A percentile compares a stretch with the other conserved stretches of the same genome.
phyloP scores from a whole-genome alignment of 2,888 invertebrate genomes.

The Cheilosia vulpina region DNA sequence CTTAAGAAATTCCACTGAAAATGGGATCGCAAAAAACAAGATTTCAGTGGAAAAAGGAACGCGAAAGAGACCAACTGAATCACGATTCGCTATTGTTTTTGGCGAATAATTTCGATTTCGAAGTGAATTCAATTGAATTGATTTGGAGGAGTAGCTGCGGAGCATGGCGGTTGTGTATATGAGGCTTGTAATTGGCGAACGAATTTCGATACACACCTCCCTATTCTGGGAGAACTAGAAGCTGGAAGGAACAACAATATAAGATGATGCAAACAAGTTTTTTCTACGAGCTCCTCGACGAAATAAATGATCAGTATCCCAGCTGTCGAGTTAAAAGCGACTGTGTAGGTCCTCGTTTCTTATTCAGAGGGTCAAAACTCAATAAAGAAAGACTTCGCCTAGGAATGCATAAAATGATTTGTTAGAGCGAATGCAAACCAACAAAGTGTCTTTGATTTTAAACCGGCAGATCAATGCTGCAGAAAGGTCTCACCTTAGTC shows the following conservation, averaged over 20 bases:
- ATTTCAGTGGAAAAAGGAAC: conserved; percentile 65
- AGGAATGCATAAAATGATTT: background rate
- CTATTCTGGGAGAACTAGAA: too few species aligned
- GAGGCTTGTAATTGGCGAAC: background rate
- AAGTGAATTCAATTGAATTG: conserved; percentile 61
- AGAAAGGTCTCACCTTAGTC: too few species aligned
- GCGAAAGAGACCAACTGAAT: conserved; percentile 68
- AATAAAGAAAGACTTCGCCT: background rate
- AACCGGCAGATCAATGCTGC: too few species aligned
- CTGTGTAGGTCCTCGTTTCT: too few species aligned
- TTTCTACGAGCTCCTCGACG: too few species aligned
- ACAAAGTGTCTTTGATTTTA: too few species aligned
- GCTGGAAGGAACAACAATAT: too few species aligned
- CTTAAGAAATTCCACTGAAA: conserved; percentile 70
- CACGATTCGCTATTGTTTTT: conserved; percentile 71
- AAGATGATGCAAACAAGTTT: too few species aligned
- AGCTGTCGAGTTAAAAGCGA: too few species aligned
- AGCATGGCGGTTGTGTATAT: background rate
- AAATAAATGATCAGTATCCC: too few species aligned
- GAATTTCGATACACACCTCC: background rate
- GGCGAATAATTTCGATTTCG: conserved; percentile 44
- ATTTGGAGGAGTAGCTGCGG: background rate
- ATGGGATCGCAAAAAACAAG: conserved; percentile 6
- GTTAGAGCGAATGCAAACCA: too few species aligned
- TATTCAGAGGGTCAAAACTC: background rate